Evolutionary conservation across 1,140 invertebrate species (phyloP), one percentile per base, ranked within the genome.

Genomic region (Cydia strobilella): DNA sequence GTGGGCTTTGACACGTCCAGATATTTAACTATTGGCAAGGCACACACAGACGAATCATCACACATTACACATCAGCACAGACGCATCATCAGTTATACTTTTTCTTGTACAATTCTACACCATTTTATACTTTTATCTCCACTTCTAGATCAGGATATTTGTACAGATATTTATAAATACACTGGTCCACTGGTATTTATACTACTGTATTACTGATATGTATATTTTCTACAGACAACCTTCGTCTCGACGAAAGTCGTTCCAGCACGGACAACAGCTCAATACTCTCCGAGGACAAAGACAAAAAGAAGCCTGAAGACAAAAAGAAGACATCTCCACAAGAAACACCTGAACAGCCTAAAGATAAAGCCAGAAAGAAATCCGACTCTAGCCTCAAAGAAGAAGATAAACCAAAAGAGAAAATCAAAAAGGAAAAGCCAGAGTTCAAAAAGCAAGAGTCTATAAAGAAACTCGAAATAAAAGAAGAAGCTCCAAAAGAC

Each of bases 381-480:
- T 90, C 90, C 0, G 90, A 92, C 74, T 85, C 88, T 1, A 89
- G 88, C 54, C 78, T 90, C 54, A 91, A 90, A 79, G 90, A 92
- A 0, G 89, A 92, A 73, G 88, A 89, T 39, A 39, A 69, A 66
- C 76, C 1, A 87, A 87, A 77, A 15, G 75, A 0, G 88, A 87
- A 78, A 87, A 74, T 79, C 66, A 9, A 84, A 89, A 54, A 77
- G 71, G 85, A 89, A 12, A 91, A 90, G 51, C 79, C 86, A 1
- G 89, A 91, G 72, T 69, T 92, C 35, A 92, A 91, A 74, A 90
- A 90, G 65, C 90, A 92, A 75, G 90, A 90, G 13, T 90, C 88
- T 0, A 74, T 88, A 9, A 86, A 87, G 77, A 90, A 85, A 39
- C 76, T 12, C 82, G 87, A 63, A 27, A 71, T 9, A 82, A 80